Conservation (phyloP, 2,888 invertebrate species). For the Strigamia transsilvanica region DNA sequence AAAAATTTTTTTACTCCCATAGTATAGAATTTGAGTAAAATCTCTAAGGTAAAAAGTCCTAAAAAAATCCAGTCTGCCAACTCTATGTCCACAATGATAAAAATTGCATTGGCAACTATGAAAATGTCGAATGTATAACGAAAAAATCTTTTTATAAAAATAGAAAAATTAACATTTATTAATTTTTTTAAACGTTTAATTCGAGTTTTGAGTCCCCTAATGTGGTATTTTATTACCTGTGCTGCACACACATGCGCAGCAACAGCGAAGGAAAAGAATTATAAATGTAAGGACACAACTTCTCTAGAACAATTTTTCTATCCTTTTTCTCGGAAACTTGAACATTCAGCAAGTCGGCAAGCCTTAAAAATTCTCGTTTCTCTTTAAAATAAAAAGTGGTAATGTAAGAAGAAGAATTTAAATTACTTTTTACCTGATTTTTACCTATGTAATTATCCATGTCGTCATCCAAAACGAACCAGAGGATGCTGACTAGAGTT, state of each 20-base stretch:
- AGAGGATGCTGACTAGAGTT: slow-evolving; percentile 62
- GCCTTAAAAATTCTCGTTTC: slow-evolving; percentile 62
- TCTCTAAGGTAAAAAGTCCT: slow-evolving; percentile 64
- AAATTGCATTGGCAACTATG: slow-evolving; percentile 65
- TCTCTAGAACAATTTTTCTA: slow-evolving; percentile 61
- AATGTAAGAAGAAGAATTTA: neutral
- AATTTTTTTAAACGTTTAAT: slow-evolving; percentile 27
- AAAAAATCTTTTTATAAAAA: slow-evolving; percentile 62
- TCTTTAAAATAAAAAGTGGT: slow-evolving; percentile 57
- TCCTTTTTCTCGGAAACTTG: slow-evolving; percentile 64
- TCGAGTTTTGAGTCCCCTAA: too few relatives aligned
- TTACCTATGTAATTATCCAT: slow-evolving; percentile 60
- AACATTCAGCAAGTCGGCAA: slow-evolving; percentile 65
- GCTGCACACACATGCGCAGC: slow-evolving; percentile 61
- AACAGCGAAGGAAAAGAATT: slow-evolving; percentile 60
- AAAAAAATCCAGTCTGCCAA: slow-evolving; percentile 66
- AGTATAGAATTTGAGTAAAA: slow-evolving; percentile 65
- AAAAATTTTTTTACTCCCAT: slow-evolving; percentile 64
- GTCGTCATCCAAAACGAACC: slow-evolving; percentile 64
- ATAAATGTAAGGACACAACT: slow-evolving; percentile 61
- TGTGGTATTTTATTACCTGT: slow-evolving; percentile 58
- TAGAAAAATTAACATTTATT: too few relatives aligned
- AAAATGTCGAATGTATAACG: slow-evolving; percentile 65
- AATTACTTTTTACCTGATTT: neutral
- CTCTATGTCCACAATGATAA: slow-evolving; percentile 63